Base-by-base conservation (phyloP, 1,140 invertebrate species). In the Lanistes nyassanus region DNA sequence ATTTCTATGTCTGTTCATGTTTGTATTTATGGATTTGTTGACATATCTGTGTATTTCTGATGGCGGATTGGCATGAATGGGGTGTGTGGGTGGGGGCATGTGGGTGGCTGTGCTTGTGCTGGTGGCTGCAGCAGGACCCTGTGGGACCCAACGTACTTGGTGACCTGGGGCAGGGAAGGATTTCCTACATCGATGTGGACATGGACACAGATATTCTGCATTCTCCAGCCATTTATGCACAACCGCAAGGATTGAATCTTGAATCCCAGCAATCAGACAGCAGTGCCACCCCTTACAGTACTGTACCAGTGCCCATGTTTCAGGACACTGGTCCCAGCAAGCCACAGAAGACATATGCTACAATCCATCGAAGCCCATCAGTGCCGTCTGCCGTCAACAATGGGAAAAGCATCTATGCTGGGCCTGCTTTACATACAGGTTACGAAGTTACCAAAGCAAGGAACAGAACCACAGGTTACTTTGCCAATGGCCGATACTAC, bases 401-500 rank as follows among this genome's bases (percentile, higher is more conserved):
- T 58, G 62, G 67, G 16, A 76, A 71, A 26, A 31, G 60, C 60
- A 51, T 21, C 51, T 67, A 47, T 11, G 58, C 42, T 34, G 31
- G n/a, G 13, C 31, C 39, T 58, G 26, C 65, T 37, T 7, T 29
- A 21, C 31, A 36, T 6, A 36, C 26, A 29, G 37, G 29, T 19
- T n/a, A 51, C 11, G 62, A 66, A 56, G 29, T n/a, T 5, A 71
- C 51, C 42, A 66, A 66, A 47, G 26, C 23, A 13, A 77, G 36
- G 58, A 71, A 42, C n/a, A 58, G 53, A 29, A 79, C 71, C 31
- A 68, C 78, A 74, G 84, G 83, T 9, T 84, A 86, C 69, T 84
- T 85, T 77, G 78, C 80, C 53, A 86, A 85, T 78, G 85, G 84
- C 56, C 82, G 82, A 36, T 86, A 82, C 71, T 86, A 85, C 76